Evolutionary conservation across 2,888 invertebrate species (phyloP), one percentile per base, ranked within the genome.

Genomic region (Caenorhabditis sp.): DNA sequence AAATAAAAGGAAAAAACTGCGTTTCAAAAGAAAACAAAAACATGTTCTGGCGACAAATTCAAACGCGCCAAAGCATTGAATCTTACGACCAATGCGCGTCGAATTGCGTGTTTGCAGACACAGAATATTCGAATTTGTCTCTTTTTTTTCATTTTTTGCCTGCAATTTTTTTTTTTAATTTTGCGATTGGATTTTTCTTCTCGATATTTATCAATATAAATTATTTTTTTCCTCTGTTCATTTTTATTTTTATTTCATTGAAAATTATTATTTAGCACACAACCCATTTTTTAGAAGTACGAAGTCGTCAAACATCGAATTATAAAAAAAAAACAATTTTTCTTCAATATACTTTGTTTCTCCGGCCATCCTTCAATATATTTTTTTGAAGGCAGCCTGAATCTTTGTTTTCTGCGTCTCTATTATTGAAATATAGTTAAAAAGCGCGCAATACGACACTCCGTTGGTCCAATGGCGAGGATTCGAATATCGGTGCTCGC

Each of bases 31-130:
- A 50, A 47, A n/a, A 64, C 15, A 37, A 62, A 50, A 47, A 60
- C 37, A 24, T 24, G 58, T 47, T 15, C 15, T n/a, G 60, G n/a
- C 15, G 9, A n/a, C 60, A 24, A 60, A 44, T 61, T 58, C 13
- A 20, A 74, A 74, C 13, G 58, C 65, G 65, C 40, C 22, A 18
- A 22, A 26, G 15, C 72, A 65, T 24, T 53, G 35, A 4, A 67
- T 8, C 32, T 53, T 18, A 76, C 67, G 67, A 26, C 22, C 67
- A 76, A 24, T 44, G 67, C 44, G 60, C 67, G 67, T 76, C 13
- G 1, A 9, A 11, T 76, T 2, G 22, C n/a, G 44, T 53, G 76
- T 24, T 13, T 61, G 47, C 76, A 61, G 22, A 76, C 67, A 13
- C 18, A 47, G 47, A 6, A 5, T 18, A 47, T 47, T 47, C 47